Conservation (phyloP, 2,113 vertebrate genomes). For the Hoplias malabaricus region DNA sequence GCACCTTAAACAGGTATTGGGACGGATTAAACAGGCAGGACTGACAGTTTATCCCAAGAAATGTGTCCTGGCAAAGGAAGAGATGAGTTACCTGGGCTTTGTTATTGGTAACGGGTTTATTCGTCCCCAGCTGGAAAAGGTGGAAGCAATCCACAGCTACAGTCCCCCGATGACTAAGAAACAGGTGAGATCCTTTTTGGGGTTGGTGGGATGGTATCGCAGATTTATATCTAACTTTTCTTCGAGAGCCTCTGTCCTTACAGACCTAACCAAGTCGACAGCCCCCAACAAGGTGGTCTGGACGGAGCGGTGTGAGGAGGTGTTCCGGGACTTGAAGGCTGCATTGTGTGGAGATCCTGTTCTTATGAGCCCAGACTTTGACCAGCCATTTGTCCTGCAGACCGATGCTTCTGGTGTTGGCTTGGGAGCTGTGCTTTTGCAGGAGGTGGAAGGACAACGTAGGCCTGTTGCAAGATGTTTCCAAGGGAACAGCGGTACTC, state of each 20-base stretch:
- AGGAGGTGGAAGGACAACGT: not conserved
- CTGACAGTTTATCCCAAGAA: slow-evolving; percentile 24
- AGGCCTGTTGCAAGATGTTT: slow-evolving; percentile 2
- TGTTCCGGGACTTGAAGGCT: slow-evolving; percentile 1
- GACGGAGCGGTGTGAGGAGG: slow-evolving; percentile 3
- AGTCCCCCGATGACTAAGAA: not conserved
- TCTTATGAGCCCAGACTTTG: slow-evolving; percentile 18
- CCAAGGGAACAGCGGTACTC: slow-evolving; percentile 8
- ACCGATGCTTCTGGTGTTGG: not conserved
- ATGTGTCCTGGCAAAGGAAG: slow-evolving; percentile 14
- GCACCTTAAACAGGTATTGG: slow-evolving; percentile 5
- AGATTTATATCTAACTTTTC: not conserved
- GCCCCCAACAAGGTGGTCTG: slow-evolving; percentile 9
- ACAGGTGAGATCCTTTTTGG: not conserved
- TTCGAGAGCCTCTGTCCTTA: slow-evolving; percentile 1
- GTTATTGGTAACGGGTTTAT: slow-evolving; percentile 22
- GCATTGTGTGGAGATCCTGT: not conserved
- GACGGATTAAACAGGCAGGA: not conserved
- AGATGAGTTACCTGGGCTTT: slow-evolving; percentile 24
- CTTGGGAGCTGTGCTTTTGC: slow-evolving; percentile 1
- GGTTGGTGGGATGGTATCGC: too few relatives aligned
- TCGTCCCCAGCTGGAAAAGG: not conserved
- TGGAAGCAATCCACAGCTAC: not conserved
- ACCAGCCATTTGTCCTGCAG: slow-evolving; percentile 8
- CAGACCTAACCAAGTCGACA: not conserved